Conservation (phyloP, 2,797 vertebrate genomes). For the Lagodon rhomboides region DNA sequence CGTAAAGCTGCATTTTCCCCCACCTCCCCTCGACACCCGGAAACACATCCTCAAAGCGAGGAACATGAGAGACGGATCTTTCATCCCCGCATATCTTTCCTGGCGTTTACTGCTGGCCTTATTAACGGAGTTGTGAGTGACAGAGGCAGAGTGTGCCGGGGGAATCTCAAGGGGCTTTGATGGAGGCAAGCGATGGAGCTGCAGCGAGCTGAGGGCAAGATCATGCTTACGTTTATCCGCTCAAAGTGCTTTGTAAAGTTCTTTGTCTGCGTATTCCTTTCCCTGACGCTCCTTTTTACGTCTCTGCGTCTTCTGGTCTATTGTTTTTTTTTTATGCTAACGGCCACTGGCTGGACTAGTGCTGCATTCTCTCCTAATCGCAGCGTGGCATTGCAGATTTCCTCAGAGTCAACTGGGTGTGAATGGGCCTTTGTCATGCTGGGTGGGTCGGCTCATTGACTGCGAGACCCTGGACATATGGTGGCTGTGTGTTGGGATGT, state of each 20-base stretch:
- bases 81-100: constrained; percentile 83
- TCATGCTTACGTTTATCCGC: constrained; percentile 67
- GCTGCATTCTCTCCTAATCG: constrained; percentile 74
- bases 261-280: constrained; percentile 56
- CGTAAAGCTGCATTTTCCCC: constrained; percentile 71
- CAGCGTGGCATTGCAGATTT: constrained; percentile 82
- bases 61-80: constrained; percentile 79
- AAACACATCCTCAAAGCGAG: constrained; percentile 77
- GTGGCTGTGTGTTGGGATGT: constrained; percentile 81
- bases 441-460: constrained; percentile 83
- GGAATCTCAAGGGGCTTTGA: constrained; percentile 75
- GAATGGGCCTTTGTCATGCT: constrained; percentile 85
- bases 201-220: constrained; percentile 70
- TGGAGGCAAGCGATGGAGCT: constrained; percentile 67
- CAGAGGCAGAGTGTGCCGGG: constrained; percentile 70
- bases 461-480: constrained; percentile 85
- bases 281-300: constrained; percentile 42
- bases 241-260: constrained; percentile 68
- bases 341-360: constrained; percentile 72
- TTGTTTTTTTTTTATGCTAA: constrained; percentile 58
- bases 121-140: constrained; percentile 84
- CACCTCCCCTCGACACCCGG: constrained; percentile 66
- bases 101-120: constrained; percentile 85
- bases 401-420: constrained; percentile 72
- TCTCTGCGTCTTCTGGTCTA: constrained; percentile 39